These are phyloP conservation scores for Rhodophaea formosa DNA, from an alignment of 2,888 invertebrate genomes.

Conservation along the genomic window DNA sequence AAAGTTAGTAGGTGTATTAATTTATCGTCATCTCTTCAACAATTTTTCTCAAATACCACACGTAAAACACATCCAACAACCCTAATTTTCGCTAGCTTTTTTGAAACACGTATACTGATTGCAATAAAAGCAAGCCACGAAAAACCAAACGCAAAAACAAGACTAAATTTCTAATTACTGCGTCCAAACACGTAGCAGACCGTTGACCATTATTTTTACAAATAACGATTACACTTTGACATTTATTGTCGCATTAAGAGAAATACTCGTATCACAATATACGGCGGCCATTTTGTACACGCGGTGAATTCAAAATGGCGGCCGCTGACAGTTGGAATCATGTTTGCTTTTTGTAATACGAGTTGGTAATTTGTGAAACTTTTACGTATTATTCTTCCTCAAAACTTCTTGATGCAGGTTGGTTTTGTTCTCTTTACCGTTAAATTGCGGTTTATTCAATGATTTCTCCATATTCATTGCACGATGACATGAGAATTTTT, in stretches of 20 bases:
- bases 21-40: too few relatives aligned
- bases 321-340: constrained; percentile 34
- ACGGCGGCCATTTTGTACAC: constrained; percentile 60
- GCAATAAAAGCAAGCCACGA: constrained; percentile 4
- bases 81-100: neutral
- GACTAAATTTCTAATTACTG: constrained; percentile 60
- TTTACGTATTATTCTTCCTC: too few relatives aligned
- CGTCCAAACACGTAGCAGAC: constrained; percentile 62
- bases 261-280: constrained; percentile 58
- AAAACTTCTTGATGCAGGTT: too few relatives aligned
- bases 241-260: constrained; percentile 70
- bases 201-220: constrained; percentile 70
- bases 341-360: neutral
- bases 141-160: constrained; percentile 25
- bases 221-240: constrained; percentile 72
- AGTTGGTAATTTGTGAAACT: neutral
- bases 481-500: too few relatives aligned
- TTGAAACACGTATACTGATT: constrained; percentile 1
- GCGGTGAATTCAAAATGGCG: constrained; percentile 66
- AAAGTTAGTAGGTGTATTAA: too few relatives aligned
- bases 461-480: too few relatives aligned
- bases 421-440: too few relatives aligned
- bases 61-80: neutral
- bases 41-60: too few relatives aligned
- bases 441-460: too few relatives aligned